Conservation (phyloP, 2,797 vertebrate species). For the Kryptopterus vitreolus region DNA sequence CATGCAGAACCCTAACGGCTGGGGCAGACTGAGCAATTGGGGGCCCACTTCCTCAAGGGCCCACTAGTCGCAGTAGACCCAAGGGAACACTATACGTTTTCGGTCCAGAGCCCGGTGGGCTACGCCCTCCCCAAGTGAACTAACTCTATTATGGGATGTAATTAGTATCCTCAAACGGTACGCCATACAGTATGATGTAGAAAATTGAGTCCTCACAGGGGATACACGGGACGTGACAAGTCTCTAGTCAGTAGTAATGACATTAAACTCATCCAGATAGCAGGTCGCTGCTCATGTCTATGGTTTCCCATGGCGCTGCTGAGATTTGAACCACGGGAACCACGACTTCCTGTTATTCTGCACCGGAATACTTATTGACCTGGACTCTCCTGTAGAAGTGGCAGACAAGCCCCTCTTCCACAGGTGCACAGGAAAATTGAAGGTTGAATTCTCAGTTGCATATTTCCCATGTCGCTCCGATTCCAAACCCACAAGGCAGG, state of each 20-base stretch:
- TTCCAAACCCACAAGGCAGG: conserved; percentile 15
- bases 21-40: no score
- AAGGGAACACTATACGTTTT: no score
- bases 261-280: not conserved
- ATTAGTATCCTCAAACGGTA: not conserved
- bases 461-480: not conserved
- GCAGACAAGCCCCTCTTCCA: conserved; percentile 32
- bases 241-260: not conserved
- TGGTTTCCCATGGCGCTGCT: not conserved
- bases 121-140: no score
- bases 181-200: no score
- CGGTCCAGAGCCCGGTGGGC: no score
- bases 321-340: not conserved
- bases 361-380: conserved; percentile 49
- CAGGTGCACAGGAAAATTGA: conserved; percentile 55
- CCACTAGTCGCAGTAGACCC: no score
- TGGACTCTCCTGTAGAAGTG: conserved; percentile 43
- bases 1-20: no score
- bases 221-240: not conserved
- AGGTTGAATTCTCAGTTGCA: conserved; percentile 5
- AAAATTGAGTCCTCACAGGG: not conserved
- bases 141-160: not conserved
- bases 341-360: conserved; percentile 24
- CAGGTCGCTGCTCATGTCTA: no score
- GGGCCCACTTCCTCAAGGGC: no score